phyloP scores from a whole-genome alignment of 2,888 invertebrate species.

The Drosophila crucigera region DNA sequence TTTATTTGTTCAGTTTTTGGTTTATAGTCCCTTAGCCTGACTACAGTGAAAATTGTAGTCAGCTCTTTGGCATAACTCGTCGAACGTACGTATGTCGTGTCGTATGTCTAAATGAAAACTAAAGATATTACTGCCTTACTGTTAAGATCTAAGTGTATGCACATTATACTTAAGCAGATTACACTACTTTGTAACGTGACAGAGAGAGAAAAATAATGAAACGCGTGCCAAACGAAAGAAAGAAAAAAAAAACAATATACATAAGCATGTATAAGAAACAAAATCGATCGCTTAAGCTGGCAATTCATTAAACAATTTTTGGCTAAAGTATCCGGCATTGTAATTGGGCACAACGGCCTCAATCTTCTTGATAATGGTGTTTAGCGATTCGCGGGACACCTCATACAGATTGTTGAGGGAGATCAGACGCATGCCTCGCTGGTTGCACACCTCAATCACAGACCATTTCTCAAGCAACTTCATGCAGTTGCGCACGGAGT shows the following conservation, averaged over 20 bases:
- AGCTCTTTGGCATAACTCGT: constrained; percentile 65
- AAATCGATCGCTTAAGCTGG: constrained; percentile 27
- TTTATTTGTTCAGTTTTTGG: constrained; percentile 61
- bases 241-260: constrained; percentile 8
- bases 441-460: constrained; percentile 88
- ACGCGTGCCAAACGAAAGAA: constrained; percentile 30
- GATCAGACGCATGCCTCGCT: constrained; percentile 85
- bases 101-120: constrained; percentile 58
- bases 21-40: constrained; percentile 42
- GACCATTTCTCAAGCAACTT: constrained; percentile 93
- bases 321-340: constrained; percentile 54
- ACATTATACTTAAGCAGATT: constrained; percentile 55
- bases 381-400: constrained; percentile 82
- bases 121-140: constrained; percentile 42
- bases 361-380: constrained; percentile 82
- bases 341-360: constrained; percentile 81
- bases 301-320: constrained; percentile 22
- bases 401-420: constrained; percentile 85
- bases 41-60: constrained; percentile 47
- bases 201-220: constrained; percentile 26
- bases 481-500: constrained; percentile 93
- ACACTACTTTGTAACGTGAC: constrained; percentile 33
- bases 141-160: constrained; percentile 62
- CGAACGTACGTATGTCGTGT: constrained; percentile 28
- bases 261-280: constrained; percentile 12